These are phyloP conservation scores for Pterostichus madidus DNA, from an alignment of 2,888 invertebrate species.

Conservation along the genomic window DNA sequence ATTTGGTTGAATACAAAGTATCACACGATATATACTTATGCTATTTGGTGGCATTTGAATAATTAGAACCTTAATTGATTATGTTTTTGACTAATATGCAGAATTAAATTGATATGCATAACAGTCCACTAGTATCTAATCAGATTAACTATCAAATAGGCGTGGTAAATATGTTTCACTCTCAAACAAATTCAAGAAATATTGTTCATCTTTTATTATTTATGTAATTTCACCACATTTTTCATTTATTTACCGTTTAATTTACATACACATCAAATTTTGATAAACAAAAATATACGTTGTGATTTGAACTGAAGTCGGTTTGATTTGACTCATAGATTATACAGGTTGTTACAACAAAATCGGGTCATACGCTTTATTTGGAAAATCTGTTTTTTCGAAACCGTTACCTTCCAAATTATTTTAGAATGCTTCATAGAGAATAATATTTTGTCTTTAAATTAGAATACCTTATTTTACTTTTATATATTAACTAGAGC, in stretches of 20 bases:
- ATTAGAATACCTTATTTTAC: no score
- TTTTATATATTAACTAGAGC: no score
- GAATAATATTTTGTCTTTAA: no score
- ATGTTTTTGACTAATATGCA: not conserved
- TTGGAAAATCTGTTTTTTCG: no score
- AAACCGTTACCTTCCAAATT: no score
- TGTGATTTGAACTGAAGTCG: no score
- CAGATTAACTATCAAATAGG: not conserved
- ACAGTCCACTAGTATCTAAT: not conserved
- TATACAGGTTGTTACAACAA: no score
- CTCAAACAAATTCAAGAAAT: not conserved
- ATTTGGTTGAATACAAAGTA: not conserved
- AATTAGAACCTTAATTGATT: constrained; percentile 19
- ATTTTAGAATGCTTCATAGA: no score
- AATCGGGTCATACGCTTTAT: no score
- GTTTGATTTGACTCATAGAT: no score
- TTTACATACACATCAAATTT: not conserved
- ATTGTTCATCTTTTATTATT: not conserved
- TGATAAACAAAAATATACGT: not conserved
- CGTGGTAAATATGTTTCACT: constrained; percentile 1
- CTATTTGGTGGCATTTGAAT: constrained; percentile 40
- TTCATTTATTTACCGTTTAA: not conserved
- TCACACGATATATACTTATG: constrained; percentile 4
- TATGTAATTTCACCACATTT: not conserved
- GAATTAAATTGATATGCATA: not conserved